These are phyloP conservation scores for Sebastes kiyomatsui DNA, from an alignment of 2,797 vertebrate genomes.

Conservation along the genomic window DNA sequence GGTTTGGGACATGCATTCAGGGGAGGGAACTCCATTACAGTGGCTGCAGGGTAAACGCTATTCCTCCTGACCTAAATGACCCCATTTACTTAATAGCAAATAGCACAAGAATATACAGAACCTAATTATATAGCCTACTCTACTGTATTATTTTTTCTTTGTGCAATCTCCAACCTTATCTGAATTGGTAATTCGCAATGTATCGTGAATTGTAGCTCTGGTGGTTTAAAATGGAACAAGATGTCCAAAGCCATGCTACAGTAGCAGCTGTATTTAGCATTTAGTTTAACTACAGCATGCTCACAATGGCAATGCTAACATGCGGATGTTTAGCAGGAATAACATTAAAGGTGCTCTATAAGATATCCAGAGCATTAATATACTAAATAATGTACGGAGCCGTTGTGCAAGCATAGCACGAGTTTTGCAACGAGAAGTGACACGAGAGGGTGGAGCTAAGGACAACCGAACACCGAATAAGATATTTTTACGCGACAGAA, in stretches of 20 bases:
- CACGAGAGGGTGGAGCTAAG: too few species aligned
- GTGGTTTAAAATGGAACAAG: neutral
- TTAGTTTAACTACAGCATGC: neutral
- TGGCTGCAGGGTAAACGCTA: slow-evolving; percentile 26
- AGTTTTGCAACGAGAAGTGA: too few species aligned
- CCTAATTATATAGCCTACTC: slow-evolving; percentile 7
- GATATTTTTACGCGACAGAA: too few species aligned
- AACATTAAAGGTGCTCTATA: too few species aligned
- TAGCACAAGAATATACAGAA: slow-evolving; percentile 29
- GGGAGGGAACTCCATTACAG: slow-evolving; percentile 33
- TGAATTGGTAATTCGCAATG: neutral
- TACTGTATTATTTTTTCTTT: accelerated
- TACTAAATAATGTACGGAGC: too few species aligned
- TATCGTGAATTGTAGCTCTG: accelerated
- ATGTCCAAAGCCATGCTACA: neutral
- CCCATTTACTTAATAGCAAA: slow-evolving; percentile 52
- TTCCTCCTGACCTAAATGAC: slow-evolving; percentile 40
- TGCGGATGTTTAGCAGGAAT: neutral
- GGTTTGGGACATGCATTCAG: slow-evolving; percentile 30
- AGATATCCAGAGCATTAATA: too few species aligned
- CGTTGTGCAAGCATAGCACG: accelerated
- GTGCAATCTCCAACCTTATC: neutral
- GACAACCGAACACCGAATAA: too few species aligned
- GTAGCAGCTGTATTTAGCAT: neutral
- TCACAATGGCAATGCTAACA: neutral